Percentiles rank a stretch among this genome's conserved stretches.
phyloP scores from a whole-genome alignment of 2,888 invertebrate genomes.

The Drosophila leonis region DNA sequence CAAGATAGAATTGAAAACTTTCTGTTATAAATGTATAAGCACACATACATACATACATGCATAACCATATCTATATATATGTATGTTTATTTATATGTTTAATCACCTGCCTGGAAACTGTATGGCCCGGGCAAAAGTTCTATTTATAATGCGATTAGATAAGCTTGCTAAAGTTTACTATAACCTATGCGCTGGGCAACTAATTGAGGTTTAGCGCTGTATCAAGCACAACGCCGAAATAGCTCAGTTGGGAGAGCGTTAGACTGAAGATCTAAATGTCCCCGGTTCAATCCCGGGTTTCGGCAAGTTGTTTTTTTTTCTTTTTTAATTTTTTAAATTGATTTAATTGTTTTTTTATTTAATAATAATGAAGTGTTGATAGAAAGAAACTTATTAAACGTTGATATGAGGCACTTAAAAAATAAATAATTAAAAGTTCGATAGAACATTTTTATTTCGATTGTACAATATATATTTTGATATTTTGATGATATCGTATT shows the following conservation, averaged over 20 bases:
- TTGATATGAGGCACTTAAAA: too few relatives aligned
- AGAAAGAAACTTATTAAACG: not conserved
- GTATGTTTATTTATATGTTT: constrained; percentile 1
- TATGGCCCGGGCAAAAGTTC: constrained; percentile 48
- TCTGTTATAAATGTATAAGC: constrained; percentile 9
- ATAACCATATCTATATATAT: not conserved
- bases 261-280: constrained; percentile 85
- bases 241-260: constrained; percentile 85
- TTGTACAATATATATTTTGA: not conserved
- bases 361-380: not conserved
- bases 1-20: constrained; percentile 29
- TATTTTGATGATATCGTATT: not conserved
- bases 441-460: not conserved
- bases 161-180: constrained; percentile 62
- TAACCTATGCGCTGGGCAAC: not conserved
- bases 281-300: constrained; percentile 84
- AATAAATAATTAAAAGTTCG: not conserved
- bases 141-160: constrained; percentile 83
- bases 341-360: not conserved
- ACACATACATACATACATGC: not conserved
- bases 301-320: constrained; percentile 46
- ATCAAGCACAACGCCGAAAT: constrained; percentile 71
- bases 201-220: not conserved
- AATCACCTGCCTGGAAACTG: constrained; percentile 43
- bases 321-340: not conserved